A percentile compares a stretch with the other conserved stretches of the same genome.
Conservation (phyloP, 2,113 vertebrate species). For the Hydrolagus affinis region DNA sequence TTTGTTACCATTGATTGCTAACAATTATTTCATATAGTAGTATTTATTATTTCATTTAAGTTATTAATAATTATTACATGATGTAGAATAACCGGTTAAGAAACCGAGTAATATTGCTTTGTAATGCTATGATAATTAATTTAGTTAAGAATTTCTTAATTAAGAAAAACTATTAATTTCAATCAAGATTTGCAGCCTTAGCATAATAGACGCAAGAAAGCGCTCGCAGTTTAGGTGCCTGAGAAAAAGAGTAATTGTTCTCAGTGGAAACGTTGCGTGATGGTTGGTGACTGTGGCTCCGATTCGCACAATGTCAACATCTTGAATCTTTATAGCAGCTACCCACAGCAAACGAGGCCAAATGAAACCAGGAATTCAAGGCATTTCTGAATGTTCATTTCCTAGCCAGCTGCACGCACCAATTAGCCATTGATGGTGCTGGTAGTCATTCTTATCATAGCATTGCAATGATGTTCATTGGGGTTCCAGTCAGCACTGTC, state of each 20-base stretch:
- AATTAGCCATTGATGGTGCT: not conserved
- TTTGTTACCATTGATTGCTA: too few species aligned
- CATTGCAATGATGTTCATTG: not conserved
- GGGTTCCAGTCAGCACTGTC: not conserved
- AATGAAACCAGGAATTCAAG: slow-evolving; percentile 1
- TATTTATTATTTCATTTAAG: too few species aligned
- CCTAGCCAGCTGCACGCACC: not conserved
- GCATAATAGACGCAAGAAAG: not conserved
- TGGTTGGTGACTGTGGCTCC: not conserved
- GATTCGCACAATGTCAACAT: not conserved
- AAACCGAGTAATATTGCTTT: too few species aligned
- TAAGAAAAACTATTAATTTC: slow-evolving; percentile 4
- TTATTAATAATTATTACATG: too few species aligned
- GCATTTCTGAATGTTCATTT: not conserved
- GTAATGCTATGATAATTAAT: too few species aligned
- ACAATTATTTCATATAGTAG: too few species aligned
- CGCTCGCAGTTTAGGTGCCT: not conserved
- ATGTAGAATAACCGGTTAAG: too few species aligned
- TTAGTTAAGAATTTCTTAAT: too few species aligned
- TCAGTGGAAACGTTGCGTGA: not conserved
- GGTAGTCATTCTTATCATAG: not conserved
- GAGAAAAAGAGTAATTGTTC: not conserved
- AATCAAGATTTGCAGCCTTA: not conserved
- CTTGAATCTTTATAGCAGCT: not conserved
- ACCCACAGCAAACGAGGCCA: not conserved